phyloP scores from a whole-genome alignment of 2,888 invertebrate genomes.

The Lumbricus terrestris region DNA sequence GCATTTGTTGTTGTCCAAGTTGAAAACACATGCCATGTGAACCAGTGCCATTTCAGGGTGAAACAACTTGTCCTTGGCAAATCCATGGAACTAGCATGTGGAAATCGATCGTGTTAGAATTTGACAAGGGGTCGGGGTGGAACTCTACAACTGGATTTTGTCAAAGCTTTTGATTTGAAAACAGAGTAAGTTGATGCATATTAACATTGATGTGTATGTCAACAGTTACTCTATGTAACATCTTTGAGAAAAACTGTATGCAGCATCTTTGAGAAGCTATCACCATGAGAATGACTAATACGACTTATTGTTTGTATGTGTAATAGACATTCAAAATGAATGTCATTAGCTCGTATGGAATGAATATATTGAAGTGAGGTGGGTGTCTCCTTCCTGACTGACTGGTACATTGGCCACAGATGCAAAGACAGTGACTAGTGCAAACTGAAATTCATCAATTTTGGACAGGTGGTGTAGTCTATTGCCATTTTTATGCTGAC shows the following conservation, averaged over 20 bases:
- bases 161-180: not conserved
- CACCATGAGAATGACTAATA: not conserved
- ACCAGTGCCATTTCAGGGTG: not conserved
- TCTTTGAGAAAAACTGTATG: too few species aligned
- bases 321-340: not conserved
- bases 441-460: not conserved
- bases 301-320: not conserved
- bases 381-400: too few species aligned
- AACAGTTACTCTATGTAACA: too few species aligned
- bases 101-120: not conserved
- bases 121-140: not conserved
- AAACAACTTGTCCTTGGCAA: not conserved
- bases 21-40: not conserved
- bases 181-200: not conserved
- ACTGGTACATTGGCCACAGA: not conserved
- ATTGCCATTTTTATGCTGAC: not conserved
- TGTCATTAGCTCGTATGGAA: not conserved
- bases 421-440: not conserved
- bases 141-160: not conserved
- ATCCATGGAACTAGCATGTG: not conserved
- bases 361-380: too few species aligned
- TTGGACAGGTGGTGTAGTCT: not conserved
- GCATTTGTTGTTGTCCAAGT: not conserved
- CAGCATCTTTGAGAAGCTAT: not conserved
- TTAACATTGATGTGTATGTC: not conserved